Evolutionary conservation across 1,140 invertebrate species (phyloP).

Genomic region (Drepana arcuata): DNA sequence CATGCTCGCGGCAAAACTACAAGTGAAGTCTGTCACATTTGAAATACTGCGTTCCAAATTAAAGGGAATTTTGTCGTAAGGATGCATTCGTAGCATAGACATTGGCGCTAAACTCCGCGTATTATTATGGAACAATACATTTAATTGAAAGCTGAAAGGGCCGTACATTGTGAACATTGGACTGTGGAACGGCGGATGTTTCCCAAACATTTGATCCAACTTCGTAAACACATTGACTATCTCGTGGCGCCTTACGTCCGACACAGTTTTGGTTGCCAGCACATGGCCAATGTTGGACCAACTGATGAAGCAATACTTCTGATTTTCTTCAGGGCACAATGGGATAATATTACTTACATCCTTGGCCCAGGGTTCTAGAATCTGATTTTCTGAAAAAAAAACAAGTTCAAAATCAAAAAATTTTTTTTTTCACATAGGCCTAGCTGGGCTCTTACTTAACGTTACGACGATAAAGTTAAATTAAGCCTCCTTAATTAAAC

Average conservation of each 20-base stretch:
- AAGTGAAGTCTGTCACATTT: constrained; percentile 17
- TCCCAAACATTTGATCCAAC: constrained; percentile 79
- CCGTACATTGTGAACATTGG: constrained; percentile 79
- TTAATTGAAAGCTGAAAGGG: constrained; percentile 72
- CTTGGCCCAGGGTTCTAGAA: no score
- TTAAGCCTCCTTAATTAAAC: no score
- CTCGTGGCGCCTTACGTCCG: constrained; percentile 73
- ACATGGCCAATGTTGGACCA: constrained; percentile 79
- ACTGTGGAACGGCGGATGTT: constrained; percentile 72
- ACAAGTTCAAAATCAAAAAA: no score
- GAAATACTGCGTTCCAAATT: constrained; percentile 43
- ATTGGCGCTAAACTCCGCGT: constrained; percentile 68
- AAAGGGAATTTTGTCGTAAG: constrained; percentile 39
- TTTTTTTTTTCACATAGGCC: no score
- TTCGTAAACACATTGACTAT: constrained; percentile 77
- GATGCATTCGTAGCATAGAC: constrained; percentile 50
- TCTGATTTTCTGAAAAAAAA: no score
- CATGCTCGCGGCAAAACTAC: constrained; percentile 13
- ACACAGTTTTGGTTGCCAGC: constrained; percentile 73
- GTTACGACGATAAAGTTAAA: no score
- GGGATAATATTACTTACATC: constrained; percentile 41
- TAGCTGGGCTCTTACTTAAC: no score
- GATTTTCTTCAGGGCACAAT: constrained; percentile 71
- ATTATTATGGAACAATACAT: constrained; percentile 80
- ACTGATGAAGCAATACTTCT: constrained; percentile 77